Evolutionary conservation across 1,140 invertebrate genomes (phyloP).

Genomic region (Drosophila bocki): DNA sequence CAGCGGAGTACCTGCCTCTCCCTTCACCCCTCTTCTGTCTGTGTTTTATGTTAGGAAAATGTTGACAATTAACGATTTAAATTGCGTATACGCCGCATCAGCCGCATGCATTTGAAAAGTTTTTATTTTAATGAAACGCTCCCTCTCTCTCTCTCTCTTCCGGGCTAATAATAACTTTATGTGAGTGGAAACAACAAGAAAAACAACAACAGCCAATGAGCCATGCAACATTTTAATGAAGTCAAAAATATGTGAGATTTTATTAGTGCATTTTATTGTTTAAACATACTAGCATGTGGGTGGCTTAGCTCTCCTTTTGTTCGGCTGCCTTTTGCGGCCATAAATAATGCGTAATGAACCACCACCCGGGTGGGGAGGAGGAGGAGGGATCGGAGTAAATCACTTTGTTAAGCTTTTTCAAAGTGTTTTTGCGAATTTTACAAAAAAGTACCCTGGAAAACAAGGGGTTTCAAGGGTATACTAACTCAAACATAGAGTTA

Average conservation of each 20-base stretch:
- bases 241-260: conserved; percentile 72
- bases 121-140: conserved; percentile 34
- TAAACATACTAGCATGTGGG: conserved; percentile 25
- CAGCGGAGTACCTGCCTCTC: background rate
- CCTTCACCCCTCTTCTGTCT: background rate
- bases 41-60: conserved; percentile 12
- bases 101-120: conserved; percentile 12
- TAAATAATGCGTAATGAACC: conserved; percentile 73
- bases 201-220: conserved; percentile 21
- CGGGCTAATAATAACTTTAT: conserved; percentile 51
- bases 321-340: conserved; percentile 57
- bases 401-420: conserved; percentile 52
- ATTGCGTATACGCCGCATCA: conserved; percentile 20
- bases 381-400: conserved; percentile 26
- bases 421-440: conserved; percentile 43
- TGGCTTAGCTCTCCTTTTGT: conserved; percentile 17
- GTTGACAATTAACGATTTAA: conserved; percentile 43
- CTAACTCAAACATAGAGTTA: accelerated
- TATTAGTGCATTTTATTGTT: conserved; percentile 79
- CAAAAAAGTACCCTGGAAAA: conserved; percentile 6
- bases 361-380: background rate
- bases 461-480: background rate
- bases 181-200: conserved; percentile 20
- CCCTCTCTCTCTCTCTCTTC: background rate
- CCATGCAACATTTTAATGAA: conserved; percentile 68